These are phyloP conservation scores for Colius striatus DNA, from an alignment of 2,113 vertebrate species.

Conservation along the genomic window DNA sequence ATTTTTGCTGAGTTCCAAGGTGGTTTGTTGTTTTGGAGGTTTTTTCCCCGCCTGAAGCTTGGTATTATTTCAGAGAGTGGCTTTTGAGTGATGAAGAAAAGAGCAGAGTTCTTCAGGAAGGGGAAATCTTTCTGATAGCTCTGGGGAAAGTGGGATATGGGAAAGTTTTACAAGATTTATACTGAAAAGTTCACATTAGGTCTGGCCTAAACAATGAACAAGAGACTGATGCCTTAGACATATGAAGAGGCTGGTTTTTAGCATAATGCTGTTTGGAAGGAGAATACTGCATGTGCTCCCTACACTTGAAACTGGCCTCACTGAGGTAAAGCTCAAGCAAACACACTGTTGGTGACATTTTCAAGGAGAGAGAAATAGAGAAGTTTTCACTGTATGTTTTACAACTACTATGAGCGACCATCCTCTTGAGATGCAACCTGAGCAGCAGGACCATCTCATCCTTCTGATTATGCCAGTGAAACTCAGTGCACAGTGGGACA, in stretches of 20 bases:
- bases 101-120: not conserved
- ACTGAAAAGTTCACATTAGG: slow-evolving; percentile 10
- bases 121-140: slow-evolving; percentile 18
- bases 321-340: not conserved
- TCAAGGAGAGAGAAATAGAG: not conserved
- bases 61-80: not conserved
- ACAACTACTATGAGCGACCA: not conserved
- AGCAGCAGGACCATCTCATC: not conserved
- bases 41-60: not conserved
- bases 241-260: not conserved
- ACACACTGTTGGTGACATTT: not conserved
- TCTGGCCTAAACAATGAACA: not conserved
- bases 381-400: not conserved
- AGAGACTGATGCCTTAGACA: accelerated
- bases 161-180: not conserved
- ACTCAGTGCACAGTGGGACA: not conserved
- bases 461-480: not conserved
- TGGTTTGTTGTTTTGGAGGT: not conserved
- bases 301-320: not conserved
- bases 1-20: not conserved
- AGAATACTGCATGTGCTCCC: not conserved
- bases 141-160: not conserved
- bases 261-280: not conserved
- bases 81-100: not conserved
- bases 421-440: not conserved